These are phyloP conservation scores for Struthio camelus DNA, from an alignment of 2,113 vertebrate species.

Conservation along the genomic window DNA sequence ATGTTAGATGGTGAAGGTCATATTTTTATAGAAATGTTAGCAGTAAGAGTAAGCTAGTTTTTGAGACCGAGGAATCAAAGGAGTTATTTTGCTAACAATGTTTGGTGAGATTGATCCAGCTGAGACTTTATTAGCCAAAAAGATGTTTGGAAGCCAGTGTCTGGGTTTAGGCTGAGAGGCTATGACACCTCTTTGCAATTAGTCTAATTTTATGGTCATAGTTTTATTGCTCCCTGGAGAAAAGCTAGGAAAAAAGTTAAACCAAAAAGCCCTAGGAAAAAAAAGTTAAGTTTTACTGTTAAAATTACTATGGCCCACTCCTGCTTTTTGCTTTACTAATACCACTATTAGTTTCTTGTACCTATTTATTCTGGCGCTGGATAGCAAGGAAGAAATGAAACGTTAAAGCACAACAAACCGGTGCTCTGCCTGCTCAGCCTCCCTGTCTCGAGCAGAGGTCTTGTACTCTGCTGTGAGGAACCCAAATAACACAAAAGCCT, in stretches of 20 bases:
- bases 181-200: not conserved
- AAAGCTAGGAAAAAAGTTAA: not conserved
- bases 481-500: not conserved
- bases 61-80: not conserved
- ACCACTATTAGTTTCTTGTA: not conserved
- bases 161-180: not conserved
- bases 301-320: not conserved
- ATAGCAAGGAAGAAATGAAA: not conserved
- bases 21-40: not conserved
- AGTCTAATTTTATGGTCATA: not conserved
- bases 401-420: not conserved
- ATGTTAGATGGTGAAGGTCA: not conserved
- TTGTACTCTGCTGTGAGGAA: not conserved
- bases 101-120: not conserved
- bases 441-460: not conserved
- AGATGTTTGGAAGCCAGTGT: not conserved
- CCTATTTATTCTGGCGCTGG: not conserved
- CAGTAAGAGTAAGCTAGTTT: not conserved
- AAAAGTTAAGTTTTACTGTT: not conserved
- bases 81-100: not conserved
- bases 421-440: not conserved
- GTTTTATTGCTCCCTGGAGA: not conserved
- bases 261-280: accelerated
- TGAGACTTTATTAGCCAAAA: not conserved
- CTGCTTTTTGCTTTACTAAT: not conserved